A percentile compares a stretch with the other conserved stretches of the same genome.
phyloP scores from a whole-genome alignment of 2,797 vertebrate genomes.

The Rhinatrema bivittatum region DNA sequence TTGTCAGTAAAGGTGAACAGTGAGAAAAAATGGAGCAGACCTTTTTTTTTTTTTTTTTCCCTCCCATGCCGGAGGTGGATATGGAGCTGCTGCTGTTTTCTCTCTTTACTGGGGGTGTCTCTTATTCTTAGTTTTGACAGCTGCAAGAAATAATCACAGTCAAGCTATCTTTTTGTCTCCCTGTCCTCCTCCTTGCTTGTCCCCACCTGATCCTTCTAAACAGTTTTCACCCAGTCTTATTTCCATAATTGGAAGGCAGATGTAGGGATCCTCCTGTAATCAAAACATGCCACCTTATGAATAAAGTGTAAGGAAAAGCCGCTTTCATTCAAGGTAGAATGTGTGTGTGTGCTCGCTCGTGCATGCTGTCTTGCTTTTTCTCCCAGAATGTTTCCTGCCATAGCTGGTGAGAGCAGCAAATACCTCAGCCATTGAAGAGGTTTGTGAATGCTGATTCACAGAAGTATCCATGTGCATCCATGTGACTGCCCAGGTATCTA shows the following conservation, averaged over 20 bases:
- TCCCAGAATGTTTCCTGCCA: not conserved
- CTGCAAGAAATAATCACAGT: too few relatives aligned
- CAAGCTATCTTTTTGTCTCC: too few relatives aligned
- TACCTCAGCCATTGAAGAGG: constrained; percentile 11
- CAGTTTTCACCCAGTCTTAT: not conserved
- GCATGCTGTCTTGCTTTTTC: not conserved
- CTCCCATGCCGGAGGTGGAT: too few relatives aligned
- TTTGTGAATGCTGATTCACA: constrained; percentile 3
- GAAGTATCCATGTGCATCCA: too few relatives aligned
- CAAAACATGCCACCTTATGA: constrained; percentile 10
- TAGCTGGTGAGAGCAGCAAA: not conserved
- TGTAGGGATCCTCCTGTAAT: constrained; percentile 4
- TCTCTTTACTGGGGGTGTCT: too few relatives aligned
- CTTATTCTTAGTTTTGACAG: too few relatives aligned
- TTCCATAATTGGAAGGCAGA: constrained; percentile 10
- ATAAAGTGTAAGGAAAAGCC: constrained; percentile 3
- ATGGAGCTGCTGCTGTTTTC: too few relatives aligned
- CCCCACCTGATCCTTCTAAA: not conserved
- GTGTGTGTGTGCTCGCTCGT: too few relatives aligned
- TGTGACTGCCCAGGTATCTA: too few relatives aligned
- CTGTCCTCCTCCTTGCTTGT: not conserved
- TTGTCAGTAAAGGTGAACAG: not conserved
- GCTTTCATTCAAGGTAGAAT: not conserved
- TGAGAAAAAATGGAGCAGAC: too few relatives aligned
- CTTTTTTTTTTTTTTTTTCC: too few relatives aligned